Conservation (phyloP, 2,797 vertebrate species). For the Oryzias dopingdopingensis region DNA sequence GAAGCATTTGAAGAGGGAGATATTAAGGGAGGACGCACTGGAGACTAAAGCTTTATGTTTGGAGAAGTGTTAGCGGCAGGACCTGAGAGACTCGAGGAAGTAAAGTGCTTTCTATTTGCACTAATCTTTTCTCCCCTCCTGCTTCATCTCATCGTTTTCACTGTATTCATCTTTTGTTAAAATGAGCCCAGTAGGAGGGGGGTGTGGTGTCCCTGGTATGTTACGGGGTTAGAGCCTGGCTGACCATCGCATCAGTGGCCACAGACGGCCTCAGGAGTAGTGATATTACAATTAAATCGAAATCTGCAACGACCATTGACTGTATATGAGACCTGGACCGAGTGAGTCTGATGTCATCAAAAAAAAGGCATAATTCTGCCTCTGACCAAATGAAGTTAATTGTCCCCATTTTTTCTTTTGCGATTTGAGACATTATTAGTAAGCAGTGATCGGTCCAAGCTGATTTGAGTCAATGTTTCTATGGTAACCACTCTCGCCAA, state of each 20-base stretch:
- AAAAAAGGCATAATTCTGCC: too few species aligned
- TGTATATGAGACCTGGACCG: too few species aligned
- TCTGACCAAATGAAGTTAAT: too few species aligned
- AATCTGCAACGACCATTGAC: neutral
- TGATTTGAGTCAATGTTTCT: too few species aligned
- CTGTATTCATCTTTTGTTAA: slow-evolving; percentile 40
- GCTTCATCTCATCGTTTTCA: slow-evolving; percentile 32
- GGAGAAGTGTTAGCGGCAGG: slow-evolving; percentile 52
- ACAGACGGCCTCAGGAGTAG: slow-evolving; percentile 42
- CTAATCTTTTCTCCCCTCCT: slow-evolving; percentile 48
- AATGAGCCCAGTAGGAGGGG: slow-evolving; percentile 40
- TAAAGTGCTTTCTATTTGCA: slow-evolving; percentile 33
- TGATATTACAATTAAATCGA: slow-evolving; percentile 27
- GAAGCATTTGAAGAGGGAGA: slow-evolving; percentile 40
- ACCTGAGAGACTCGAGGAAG: slow-evolving; percentile 37
- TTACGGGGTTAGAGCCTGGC: slow-evolving; percentile 47
- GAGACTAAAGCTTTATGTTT: slow-evolving; percentile 60
- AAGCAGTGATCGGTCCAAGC: too few species aligned
- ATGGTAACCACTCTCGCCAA: too few species aligned
- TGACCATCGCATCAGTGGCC: slow-evolving; percentile 52
- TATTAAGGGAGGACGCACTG: slow-evolving; percentile 37
- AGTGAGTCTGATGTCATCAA: too few species aligned
- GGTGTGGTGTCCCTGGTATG: slow-evolving; percentile 11
- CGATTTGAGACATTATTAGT: too few species aligned
- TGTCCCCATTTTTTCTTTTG: too few species aligned